Percentiles rank a stretch among this genome's conserved stretches.
phyloP scores from a whole-genome alignment of 2,888 invertebrate genomes.

The Euzetes globulus region DNA sequence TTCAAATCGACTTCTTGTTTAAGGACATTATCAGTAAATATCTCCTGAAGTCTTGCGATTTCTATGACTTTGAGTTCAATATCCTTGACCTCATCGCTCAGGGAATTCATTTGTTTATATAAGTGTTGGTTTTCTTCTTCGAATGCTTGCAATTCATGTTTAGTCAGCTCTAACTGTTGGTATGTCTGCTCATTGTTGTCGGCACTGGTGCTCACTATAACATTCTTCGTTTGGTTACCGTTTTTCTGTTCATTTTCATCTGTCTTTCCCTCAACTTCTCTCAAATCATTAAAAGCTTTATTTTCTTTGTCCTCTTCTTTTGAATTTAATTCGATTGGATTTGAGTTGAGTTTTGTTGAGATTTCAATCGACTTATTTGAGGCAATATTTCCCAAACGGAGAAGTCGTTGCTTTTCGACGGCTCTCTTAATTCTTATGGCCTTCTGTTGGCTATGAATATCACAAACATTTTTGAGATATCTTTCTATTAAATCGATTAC shows the following conservation, averaged over 20 bases:
- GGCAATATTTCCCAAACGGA: constrained; percentile 47
- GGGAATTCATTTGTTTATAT: constrained; percentile 74
- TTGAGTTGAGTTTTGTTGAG: background rate
- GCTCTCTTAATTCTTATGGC: constrained; percentile 77
- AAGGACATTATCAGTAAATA: constrained; percentile 88
- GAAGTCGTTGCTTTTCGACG: constrained; percentile 68
- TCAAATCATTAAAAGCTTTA: background rate
- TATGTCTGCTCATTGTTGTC: background rate
- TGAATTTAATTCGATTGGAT: constrained; percentile 7
- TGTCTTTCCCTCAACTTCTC: background rate
- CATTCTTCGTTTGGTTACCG: background rate
- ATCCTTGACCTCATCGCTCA: constrained; percentile 75
- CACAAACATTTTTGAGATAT: constrained; percentile 75
- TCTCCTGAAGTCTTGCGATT: constrained; percentile 87
- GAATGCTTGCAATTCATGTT: constrained; percentile 50
- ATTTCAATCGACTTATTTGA: constrained; percentile 1
- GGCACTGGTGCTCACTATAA: background rate
- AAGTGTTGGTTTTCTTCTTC: constrained; percentile 82
- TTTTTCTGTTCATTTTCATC: background rate
- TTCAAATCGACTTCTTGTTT: constrained; percentile 92
- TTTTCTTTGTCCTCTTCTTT: constrained; percentile 2
- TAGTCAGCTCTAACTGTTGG: constrained; percentile 27
- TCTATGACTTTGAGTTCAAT: constrained; percentile 73
- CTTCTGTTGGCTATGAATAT: constrained; percentile 78
- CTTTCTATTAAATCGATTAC: constrained; percentile 66